Base-by-base conservation (phyloP, 2,888 invertebrate genomes). In the Ligdia adustata region DNA sequence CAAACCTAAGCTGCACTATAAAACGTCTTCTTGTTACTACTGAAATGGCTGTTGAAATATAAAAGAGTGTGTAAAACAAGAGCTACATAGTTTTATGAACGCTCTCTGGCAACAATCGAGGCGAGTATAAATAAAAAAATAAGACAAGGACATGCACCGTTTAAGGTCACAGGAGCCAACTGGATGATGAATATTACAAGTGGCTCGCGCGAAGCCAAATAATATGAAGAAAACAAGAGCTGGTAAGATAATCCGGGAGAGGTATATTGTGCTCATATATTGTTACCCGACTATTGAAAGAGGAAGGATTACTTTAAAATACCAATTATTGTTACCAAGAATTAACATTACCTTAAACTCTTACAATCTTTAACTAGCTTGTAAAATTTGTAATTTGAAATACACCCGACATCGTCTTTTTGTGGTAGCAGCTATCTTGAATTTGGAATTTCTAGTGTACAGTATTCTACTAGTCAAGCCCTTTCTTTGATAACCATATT, bases 131-230 rank as follows among this genome's bases (percentile, higher is more conserved):
- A 83, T 79, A 79, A 77, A 74, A 71, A 72, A 69, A 67, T 69
- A 70, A 72, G 75, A 66, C 38, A 73, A 69, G 70, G 77, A 79
- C 78, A 82, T 80, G 82, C 76, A 75, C 75, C 79, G 80, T 82
- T 87, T 85, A 82, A 82, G 81, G 80, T 80, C 75, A 74, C 73
- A 66, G 72, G 71, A 75, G 82, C 82, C 79, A 80, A 74, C 76
- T 71, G 66, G 69, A 82, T 85, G 81, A 85, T 85, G 81, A 82
- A 86, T 85, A 84, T 84, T 82, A 75, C 81, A 85, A 75, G 72
- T 76, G 62, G 77, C 73, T 68, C 62, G 69, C 60, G 64, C 62
- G 61, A 59, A 58, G 82, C 82, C 79, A 83, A 85, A 79, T n/a
- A n/a, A n/a, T 78, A 72, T 62, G 62, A 60, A 40, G 37, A 39